phyloP scores from a whole-genome alignment of 1,140 invertebrate species.

The Copidosoma floridanum region DNA sequence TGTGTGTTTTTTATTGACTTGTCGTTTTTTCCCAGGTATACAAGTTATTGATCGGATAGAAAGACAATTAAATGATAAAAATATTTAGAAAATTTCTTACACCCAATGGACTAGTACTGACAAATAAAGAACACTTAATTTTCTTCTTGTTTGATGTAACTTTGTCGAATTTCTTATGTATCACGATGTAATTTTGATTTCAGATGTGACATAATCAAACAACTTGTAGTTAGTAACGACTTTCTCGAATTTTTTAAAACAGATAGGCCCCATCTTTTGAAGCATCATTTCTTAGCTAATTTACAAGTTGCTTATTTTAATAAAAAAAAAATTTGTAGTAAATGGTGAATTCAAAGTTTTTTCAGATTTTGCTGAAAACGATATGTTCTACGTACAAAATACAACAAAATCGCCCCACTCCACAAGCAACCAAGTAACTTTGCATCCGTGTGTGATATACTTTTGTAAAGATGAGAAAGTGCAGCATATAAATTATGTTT shows the following conservation, averaged over 20 bases:
- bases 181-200: neutral
- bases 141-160: neutral
- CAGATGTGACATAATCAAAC: neutral
- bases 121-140: neutral
- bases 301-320: neutral
- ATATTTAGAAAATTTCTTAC: neutral
- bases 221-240: neutral
- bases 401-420: constrained; percentile 38
- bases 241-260: neutral
- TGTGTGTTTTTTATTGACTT: neutral
- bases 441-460: constrained; percentile 34
- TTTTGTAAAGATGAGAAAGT: constrained; percentile 17
- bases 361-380: no score
- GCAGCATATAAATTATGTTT: no score
- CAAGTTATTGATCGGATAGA: neutral
- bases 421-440: constrained; percentile 32
- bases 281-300: no score
- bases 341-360: neutral
- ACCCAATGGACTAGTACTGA: neutral
- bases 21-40: no score
- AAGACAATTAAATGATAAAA: neutral
- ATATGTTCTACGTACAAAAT: no score
- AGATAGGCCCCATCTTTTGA: neutral
- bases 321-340: constrained; percentile 15
- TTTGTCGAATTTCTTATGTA: neutral